Evolutionary conservation across 2,888 invertebrate species (phyloP).

Genomic region (Ecliptopera silaceata): DNA sequence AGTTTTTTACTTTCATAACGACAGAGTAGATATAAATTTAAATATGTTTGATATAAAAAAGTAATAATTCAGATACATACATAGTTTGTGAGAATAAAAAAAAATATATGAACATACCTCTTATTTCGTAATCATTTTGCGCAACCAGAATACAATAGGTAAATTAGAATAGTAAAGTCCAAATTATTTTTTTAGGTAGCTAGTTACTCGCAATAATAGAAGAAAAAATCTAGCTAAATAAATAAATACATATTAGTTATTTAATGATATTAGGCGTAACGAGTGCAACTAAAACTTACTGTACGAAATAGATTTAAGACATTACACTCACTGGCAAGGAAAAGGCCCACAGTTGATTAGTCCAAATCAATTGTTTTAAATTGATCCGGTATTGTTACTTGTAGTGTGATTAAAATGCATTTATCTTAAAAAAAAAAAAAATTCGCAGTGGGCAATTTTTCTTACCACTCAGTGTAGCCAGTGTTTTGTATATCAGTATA

Average conservation of each 20-base stretch:
- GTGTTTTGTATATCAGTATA: slow-evolving; percentile 50
- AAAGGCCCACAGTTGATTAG: slow-evolving; percentile 16
- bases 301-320: slow-evolving; percentile 44
- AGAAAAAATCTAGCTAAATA: slow-evolving; percentile 27
- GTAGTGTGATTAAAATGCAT: slow-evolving; percentile 38
- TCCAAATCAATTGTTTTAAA: slow-evolving; percentile 17
- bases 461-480: slow-evolving; percentile 31
- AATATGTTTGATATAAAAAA: slow-evolving; percentile 5
- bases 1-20: slow-evolving; percentile 1
- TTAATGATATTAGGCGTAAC: slow-evolving; percentile 35
- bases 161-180: slow-evolving; percentile 1
- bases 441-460: slow-evolving; percentile 32
- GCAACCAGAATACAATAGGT: not conserved
- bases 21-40: slow-evolving; percentile 1
- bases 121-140: not conserved
- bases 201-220: slow-evolving; percentile 31
- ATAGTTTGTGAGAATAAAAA: not conserved
- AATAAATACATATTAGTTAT: slow-evolving; percentile 34
- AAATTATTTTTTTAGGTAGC: slow-evolving; percentile 1
- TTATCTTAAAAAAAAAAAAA: slow-evolving; percentile 35
- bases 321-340: slow-evolving; percentile 22
- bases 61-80: slow-evolving; percentile 9
- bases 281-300: slow-evolving; percentile 64
- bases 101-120: not conserved
- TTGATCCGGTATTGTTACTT: slow-evolving; percentile 25